These are phyloP conservation scores for Gymnothorax reevesii DNA, from an alignment of 2,797 vertebrate species.

Conservation along the genomic window DNA sequence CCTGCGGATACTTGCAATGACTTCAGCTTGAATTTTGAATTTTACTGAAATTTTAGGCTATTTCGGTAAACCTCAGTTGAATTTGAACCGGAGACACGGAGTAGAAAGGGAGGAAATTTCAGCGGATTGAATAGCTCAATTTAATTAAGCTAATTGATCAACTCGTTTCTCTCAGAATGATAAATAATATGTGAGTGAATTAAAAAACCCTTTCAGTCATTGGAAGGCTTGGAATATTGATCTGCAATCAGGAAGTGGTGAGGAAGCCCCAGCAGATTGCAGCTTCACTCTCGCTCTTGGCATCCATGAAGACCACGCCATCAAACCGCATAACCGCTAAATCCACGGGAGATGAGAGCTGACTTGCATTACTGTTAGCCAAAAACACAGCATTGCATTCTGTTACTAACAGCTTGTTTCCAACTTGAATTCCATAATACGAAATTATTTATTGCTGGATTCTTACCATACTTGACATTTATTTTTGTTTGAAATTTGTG, in stretches of 20 bases:
- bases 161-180: neutral
- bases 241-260: constrained; percentile 5
- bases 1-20: neutral
- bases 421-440: neutral
- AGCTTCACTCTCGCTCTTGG: neutral
- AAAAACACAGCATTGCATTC: no score
- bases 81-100: neutral
- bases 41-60: neutral
- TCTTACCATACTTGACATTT: neutral
- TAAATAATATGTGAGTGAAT: constrained; percentile 13
- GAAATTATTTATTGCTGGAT: neutral
- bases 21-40: neutral
- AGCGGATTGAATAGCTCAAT: neutral
- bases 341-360: constrained; percentile 1
- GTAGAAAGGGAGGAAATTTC: neutral
- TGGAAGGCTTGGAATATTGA: neutral
- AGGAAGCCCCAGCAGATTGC: neutral
- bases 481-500: neutral
- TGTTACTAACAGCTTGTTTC: neutral
- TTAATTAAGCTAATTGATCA: constrained; percentile 1
- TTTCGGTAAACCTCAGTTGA: neutral
- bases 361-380: neutral
- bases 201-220: neutral
- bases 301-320: neutral
- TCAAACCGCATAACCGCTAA: neutral